These are phyloP conservation scores for Tipula vernalis DNA, from an alignment of 2,888 invertebrate genomes.

Conservation along the genomic window DNA sequence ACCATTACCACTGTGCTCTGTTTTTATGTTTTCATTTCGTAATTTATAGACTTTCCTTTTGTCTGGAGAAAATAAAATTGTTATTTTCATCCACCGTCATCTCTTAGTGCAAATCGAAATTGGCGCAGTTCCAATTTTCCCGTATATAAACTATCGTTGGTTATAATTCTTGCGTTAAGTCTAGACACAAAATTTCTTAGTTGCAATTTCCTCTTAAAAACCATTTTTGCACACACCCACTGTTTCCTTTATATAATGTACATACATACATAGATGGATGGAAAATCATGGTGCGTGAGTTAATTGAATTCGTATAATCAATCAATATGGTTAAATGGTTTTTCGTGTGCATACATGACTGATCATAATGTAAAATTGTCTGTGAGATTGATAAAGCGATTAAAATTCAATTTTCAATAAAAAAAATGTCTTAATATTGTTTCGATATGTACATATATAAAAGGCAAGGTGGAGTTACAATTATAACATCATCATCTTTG, in stretches of 20 bases:
- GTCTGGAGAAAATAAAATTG: background rate
- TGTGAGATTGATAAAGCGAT: background rate
- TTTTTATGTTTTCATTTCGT: background rate
- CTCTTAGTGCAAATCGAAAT: background rate
- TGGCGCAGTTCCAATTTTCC: background rate
- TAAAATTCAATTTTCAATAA: background rate
- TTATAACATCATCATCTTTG: background rate
- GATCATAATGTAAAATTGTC: background rate
- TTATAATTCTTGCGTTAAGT: background rate
- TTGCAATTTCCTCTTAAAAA: background rate
- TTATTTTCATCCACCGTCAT: background rate
- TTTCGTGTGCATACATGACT: background rate
- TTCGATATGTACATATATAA: background rate
- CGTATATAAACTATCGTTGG: too few species aligned
- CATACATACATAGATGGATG: background rate
- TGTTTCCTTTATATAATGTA: background rate
- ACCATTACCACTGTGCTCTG: too few species aligned
- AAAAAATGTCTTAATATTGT: background rate
- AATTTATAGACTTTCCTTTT: background rate
- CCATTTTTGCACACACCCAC: background rate
- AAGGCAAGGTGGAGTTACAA: background rate
- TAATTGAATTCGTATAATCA: background rate
- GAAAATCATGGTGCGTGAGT: background rate
- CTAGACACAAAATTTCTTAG: background rate
- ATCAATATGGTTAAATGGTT: background rate